Conservation (phyloP, 2,797 vertebrate species). For the Notolepis coatsorum region DNA sequence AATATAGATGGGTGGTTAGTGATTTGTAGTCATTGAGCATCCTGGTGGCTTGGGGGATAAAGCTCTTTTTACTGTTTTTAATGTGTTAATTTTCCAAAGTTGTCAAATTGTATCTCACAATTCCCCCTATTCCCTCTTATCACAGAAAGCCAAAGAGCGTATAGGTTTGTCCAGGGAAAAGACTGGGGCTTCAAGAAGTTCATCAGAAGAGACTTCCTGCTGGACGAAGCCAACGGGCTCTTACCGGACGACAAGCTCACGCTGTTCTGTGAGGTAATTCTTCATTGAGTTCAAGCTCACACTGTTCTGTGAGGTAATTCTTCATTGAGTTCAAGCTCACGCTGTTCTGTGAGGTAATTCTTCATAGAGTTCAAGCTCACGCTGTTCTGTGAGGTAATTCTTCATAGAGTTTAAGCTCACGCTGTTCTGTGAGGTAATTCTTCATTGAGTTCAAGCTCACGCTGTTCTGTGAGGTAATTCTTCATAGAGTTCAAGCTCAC, state of each 20-base stretch:
- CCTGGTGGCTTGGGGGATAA: no score
- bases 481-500: no score
- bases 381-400: constrained; percentile 95
- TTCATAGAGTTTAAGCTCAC: no score
- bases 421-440: no score
- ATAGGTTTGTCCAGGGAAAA: constrained; percentile 99
- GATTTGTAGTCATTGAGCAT: no score
- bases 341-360: constrained; percentile 95
- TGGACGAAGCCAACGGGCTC: constrained; percentile 98
- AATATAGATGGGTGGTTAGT: no score
- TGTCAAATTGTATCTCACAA: neutral
- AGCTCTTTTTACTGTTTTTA: neutral
- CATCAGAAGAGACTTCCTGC: constrained; percentile 97
- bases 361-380: constrained; percentile 96
- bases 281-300: constrained; percentile 96
- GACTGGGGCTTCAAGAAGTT: constrained; percentile 99
- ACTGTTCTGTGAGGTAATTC: constrained; percentile 95
- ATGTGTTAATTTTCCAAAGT: neutral
- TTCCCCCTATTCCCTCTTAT: constrained; percentile 22
- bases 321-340: constrained; percentile 96
- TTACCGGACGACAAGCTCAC: constrained; percentile 98
- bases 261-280: constrained; percentile 95
- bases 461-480: no score
- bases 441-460: no score
- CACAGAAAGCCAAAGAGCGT: constrained; percentile 99